Base-by-base conservation (phyloP, 2,888 invertebrate genomes). In the Prenolepis imparis region DNA sequence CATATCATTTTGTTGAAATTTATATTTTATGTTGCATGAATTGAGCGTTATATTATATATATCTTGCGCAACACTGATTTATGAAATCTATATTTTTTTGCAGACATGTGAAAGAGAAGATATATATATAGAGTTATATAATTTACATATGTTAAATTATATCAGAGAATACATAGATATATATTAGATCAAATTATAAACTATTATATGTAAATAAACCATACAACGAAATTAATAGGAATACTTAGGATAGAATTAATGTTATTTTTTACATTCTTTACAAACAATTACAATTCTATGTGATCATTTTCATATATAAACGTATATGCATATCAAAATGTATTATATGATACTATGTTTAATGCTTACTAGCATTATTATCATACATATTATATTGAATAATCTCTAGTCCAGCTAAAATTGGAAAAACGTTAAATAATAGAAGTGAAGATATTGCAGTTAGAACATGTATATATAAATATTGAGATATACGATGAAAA, bases 71-170 rank as follows among this genome's bases (percentile, higher is more conserved):
- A 61, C 12, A n/a, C 4, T 15, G 6, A 75, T 57, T 67, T 74
- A 44, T 21, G n/a, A 73, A 52, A 28, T 36, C 3, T 18, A 67
- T 15, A 41, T 78, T 44, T 68, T n/a, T 59, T 80, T 68, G 9
- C 55, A 80, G 78, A 68, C 24, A 24, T 44, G 44, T 61, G 21
- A 80, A 44, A 68, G 18, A 78, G 21, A 70, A n/a, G 67, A 80
- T 44, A n/a, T n/a, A n/a, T n/a, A n/a, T n/a, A n/a, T 70, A 48
- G n/a, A 61, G 24, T 48, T 44, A 9, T 59, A 68, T 32, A 67
- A 44, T 36, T 68, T 57, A n/a, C 9, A 55, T 4, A 18, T 15
- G 4, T 78, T 77, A 63, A 75, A 24, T 21, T 75, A 52, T 52
- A 18, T 52, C 32, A 68, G 21, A 9, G 21, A 66, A 55, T 66